Evolutionary conservation across 2,797 vertebrate genomes (phyloP).

Genomic region (Carapus acus): DNA sequence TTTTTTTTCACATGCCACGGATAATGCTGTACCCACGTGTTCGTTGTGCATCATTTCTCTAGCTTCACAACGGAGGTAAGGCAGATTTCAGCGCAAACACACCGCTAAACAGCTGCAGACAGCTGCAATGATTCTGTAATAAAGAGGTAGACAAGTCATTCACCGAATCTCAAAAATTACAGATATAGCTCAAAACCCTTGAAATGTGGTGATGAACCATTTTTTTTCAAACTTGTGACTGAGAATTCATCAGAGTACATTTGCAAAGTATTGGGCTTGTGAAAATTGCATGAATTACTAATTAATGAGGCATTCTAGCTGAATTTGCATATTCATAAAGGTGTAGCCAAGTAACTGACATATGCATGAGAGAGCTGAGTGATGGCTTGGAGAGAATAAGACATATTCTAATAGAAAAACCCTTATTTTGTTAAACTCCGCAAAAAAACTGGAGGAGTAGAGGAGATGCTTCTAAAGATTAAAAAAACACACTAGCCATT

Average conservation of each 20-base stretch:
- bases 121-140: slow-evolving; percentile 49
- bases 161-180: slow-evolving; percentile 68
- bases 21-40: slow-evolving; percentile 48
- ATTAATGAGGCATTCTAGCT: slow-evolving; percentile 80
- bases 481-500: slow-evolving; percentile 70
- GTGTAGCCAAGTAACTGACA: slow-evolving; percentile 77
- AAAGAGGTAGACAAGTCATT: slow-evolving; percentile 58
- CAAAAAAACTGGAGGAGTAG: slow-evolving; percentile 64
- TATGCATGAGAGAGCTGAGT: slow-evolving; percentile 74
- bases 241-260: slow-evolving; percentile 74
- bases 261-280: slow-evolving; percentile 72
- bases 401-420: slow-evolving; percentile 62
- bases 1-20: slow-evolving; percentile 33
- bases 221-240: slow-evolving; percentile 63
- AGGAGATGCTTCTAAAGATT: slow-evolving; percentile 67
- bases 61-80: slow-evolving; percentile 43
- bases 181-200: slow-evolving; percentile 68
- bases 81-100: slow-evolving; percentile 43
- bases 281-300: slow-evolving; percentile 83
- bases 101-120: slow-evolving; percentile 51
- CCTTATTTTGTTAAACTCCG: slow-evolving; percentile 74
- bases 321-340: slow-evolving; percentile 84
- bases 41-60: slow-evolving; percentile 39
- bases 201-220: slow-evolving; percentile 72
- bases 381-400: slow-evolving; percentile 73